Base-by-base conservation (phyloP, 1,140 invertebrate species). In the Tetramorium alpestre region DNA sequence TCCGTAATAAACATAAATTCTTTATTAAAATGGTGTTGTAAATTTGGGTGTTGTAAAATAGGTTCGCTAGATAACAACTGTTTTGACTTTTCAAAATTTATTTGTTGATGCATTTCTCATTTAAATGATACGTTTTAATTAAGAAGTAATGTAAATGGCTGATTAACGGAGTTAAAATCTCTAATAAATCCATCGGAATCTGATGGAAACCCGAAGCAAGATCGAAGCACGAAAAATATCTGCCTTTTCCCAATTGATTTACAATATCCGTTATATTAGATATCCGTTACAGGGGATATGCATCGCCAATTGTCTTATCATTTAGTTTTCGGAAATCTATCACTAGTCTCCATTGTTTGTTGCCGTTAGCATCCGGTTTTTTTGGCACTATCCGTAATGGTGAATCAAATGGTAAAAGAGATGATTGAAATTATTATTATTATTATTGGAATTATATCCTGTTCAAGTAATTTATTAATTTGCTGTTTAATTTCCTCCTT, bases 211-310 rank as follows among this genome's bases (percentile, higher is more conserved):
- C 56, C 3, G 16, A 56, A 6, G 54, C 33, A 25, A 77, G n/a
- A 16, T 77, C 73, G 4, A 77, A 77, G 11, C 51, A 44, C 16
- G 28, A 56, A 38, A 76, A 76, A 16, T 77, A 77, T 44, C 22
- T 60, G 6, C 56, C 6, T 7, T 60, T 33, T 3, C 54, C n/a
- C 41, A 60, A 38, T n/a, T 77, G 54, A 2, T 77, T 56, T 64
- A 81, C 0, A n/a, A 69, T 69, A 25, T 69, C 18, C 5, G 44
- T 41, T 41, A 16, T 28, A 67, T 81, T 69, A 1, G 62, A 44
- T 18, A 22, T 22, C 22, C 22, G 22, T 22, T 22, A 22, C 22
- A 51, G 67, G n/a, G 38, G 28, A 28, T 28, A 28, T 81, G 22
- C 22, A 22, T 22, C 22, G 22, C 22, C 22, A 22, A 22, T 22